These are phyloP conservation scores for Drosophila sturtevanti DNA, from an alignment of 1,140 invertebrate genomes.

Conservation along the genomic window DNA sequence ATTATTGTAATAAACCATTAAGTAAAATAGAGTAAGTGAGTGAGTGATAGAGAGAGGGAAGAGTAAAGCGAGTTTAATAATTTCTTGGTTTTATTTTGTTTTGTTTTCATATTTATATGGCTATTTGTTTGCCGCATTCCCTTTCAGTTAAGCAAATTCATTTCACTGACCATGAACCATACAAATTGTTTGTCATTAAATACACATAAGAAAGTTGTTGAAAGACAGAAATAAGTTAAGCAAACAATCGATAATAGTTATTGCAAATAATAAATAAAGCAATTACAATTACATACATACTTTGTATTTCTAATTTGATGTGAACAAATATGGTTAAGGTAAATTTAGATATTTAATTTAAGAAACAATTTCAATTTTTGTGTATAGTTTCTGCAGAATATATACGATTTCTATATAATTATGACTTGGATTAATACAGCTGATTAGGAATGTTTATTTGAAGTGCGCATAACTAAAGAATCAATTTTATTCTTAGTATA, in stretches of 20 bases:
- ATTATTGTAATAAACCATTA: slow-evolving; percentile 27
- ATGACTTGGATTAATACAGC: too few species aligned
- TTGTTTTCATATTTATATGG: too few species aligned
- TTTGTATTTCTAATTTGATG: background rate
- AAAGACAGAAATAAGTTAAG: background rate
- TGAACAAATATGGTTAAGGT: background rate
- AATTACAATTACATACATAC: too few species aligned
- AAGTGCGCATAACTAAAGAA: too few species aligned
- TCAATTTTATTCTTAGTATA: too few species aligned
- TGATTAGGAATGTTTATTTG: too few species aligned
- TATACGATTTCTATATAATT: too few species aligned
- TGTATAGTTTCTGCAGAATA: too few species aligned
- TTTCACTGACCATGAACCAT: background rate
- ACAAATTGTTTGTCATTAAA: slow-evolving; percentile 1
- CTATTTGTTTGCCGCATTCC: background rate
- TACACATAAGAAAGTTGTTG: background rate
- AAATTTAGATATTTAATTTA: background rate
- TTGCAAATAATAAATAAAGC: background rate
- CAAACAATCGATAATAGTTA: background rate
- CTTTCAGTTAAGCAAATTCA: background rate
- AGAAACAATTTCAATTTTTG: too few species aligned
- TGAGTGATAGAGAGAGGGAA: background rate
- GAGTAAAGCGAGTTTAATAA: background rate
- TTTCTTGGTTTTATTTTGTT: background rate
- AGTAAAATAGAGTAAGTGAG: slow-evolving; percentile 17